Percentiles rank a stretch among this genome's conserved stretches.
Conservation (phyloP, 2,113 vertebrate species). For the Tragelaphus buxtoni region DNA sequence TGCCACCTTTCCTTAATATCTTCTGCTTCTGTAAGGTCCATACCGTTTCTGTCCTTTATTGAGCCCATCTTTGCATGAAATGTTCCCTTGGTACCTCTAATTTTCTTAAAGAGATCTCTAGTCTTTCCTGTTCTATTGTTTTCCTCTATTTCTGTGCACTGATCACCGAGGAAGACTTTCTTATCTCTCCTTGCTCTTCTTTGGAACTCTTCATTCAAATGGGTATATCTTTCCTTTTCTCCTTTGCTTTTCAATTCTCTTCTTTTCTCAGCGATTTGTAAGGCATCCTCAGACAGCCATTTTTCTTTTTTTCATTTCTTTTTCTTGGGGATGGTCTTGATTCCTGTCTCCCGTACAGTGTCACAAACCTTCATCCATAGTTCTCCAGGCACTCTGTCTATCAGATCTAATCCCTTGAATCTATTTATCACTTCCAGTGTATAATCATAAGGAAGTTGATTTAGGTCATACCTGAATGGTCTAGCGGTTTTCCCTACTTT, state of each 20-base stretch:
- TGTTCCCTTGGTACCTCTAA: not conserved
- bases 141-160: not conserved
- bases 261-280: not conserved
- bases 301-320: not conserved
- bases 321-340: not conserved
- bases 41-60: not conserved
- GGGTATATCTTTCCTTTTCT: not conserved
- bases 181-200: not conserved
- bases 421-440: not conserved
- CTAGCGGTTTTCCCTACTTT: not conserved
- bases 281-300: not conserved
- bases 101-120: not conserved
- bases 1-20: not conserved
- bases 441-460: not conserved
- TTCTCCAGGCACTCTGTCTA: not conserved
- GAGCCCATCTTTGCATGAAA: not conserved
- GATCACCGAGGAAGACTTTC: not conserved
- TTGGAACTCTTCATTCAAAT: not conserved
- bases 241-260: not conserved
- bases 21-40: not conserved
- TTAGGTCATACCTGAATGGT: not conserved
- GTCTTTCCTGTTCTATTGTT: not conserved
- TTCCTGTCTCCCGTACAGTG: not conserved
- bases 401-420: not conserved
- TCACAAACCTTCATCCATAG: not conserved